Base-by-base conservation (phyloP, 2,797 vertebrate species). In the Australoheros facetus region DNA sequence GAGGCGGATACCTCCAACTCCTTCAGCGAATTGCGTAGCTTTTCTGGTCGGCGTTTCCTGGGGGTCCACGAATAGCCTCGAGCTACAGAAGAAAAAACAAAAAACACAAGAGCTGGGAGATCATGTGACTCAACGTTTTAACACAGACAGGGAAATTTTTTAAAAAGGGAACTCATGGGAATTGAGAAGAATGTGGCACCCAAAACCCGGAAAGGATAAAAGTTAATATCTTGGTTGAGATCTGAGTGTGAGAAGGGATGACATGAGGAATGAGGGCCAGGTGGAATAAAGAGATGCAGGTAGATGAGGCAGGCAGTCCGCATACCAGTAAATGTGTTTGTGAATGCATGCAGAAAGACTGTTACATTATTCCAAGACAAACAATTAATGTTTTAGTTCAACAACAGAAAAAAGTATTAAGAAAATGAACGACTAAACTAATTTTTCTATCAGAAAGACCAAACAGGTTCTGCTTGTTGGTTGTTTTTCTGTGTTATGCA, bases 1-100 rank as follows among this genome's bases (percentile, higher is more conserved):
- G 75, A 93, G 96, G 92, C 78, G 91, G 93, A 82, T 96, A 99
- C 98, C 98, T 99, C 98, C 13, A 99, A 89, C 92, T 99, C 98
- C 95, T 95, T 97, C 84, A 99, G 96, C 60, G 95, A 94, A 90
- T 99, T 97, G 72, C 96, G 95, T 76, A 99, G 96, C 94, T 96
- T 99, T 94, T 98, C 97, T 2, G 96, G 95, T 62, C 97, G 94
- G 91, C 94, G 97, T 92, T 96, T 98, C 95, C 93, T 98, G 93
- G 97, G 95, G 73, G 95, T 95, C 97, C 98, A 98, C 53, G 95
- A 94, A 94, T 96, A 96, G 94, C 97, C 97, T 91, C 96, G 96
- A 94, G 95, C 97, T 99, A 90, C 85, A 17, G 69, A 82, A 78
- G 42, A 17, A 78, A 83, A 85, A n/a, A 78, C 82, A 84, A 85